Percentiles rank a stretch among this genome's conserved stretches.
phyloP scores from a whole-genome alignment of 2,888 invertebrate genomes.

The Drosophila anceps region DNA sequence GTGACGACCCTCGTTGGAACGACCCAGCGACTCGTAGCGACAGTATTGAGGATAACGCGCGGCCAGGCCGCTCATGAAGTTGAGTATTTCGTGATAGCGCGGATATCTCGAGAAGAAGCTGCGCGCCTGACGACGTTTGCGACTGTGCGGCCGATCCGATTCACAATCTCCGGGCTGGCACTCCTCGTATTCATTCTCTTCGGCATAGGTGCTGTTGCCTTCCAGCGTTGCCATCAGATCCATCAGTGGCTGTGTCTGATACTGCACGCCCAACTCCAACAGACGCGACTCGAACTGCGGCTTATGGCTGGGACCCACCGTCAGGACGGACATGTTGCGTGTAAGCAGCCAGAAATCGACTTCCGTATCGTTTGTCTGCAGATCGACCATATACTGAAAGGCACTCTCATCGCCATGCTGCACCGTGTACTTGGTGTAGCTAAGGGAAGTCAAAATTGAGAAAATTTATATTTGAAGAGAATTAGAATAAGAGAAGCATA shows the following conservation, averaged over 20 bases:
- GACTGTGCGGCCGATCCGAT: slow-evolving; percentile 71
- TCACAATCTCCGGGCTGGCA: slow-evolving; percentile 69
- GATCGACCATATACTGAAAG: slow-evolving; percentile 82
- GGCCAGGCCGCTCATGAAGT: slow-evolving; percentile 82
- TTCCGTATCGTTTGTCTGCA: slow-evolving; percentile 78
- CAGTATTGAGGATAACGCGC: slow-evolving; percentile 82
- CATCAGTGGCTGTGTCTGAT: slow-evolving; percentile 75
- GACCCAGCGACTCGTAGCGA: slow-evolving; percentile 82
- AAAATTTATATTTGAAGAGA: background rate
- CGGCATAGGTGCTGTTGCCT: slow-evolving; percentile 57
- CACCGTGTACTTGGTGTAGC: slow-evolving; percentile 84
- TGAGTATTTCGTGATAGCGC: slow-evolving; percentile 82
- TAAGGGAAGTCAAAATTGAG: slow-evolving; percentile 24
- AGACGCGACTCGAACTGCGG: slow-evolving; percentile 78
- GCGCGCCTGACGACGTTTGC: slow-evolving; percentile 81
- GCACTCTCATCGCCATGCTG: slow-evolving; percentile 76
- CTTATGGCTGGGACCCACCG: slow-evolving; percentile 81
- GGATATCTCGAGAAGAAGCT: slow-evolving; percentile 84
- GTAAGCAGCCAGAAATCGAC: slow-evolving; percentile 84
- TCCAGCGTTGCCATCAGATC: slow-evolving; percentile 74
- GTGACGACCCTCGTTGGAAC: slow-evolving; percentile 83
- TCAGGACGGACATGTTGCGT: slow-evolving; percentile 83
- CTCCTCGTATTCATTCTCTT: slow-evolving; percentile 45
- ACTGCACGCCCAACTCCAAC: slow-evolving; percentile 72
- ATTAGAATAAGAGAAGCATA: background rate